Evolutionary conservation across 1,140 invertebrate species (phyloP).

Genomic region (Trialeurodes vaporariorum): DNA sequence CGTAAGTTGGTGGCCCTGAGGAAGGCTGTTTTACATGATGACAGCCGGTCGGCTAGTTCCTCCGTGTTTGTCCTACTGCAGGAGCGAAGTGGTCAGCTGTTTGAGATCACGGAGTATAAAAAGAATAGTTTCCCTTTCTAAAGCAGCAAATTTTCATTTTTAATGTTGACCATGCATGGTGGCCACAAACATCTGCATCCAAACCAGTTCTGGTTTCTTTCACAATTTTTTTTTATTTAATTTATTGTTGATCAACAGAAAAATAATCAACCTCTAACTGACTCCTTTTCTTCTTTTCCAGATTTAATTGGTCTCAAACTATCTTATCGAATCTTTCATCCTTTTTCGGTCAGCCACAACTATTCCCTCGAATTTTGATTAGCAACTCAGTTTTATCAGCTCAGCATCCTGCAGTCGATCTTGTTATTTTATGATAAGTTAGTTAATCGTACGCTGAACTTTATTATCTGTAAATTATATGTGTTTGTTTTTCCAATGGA

Average conservation of each 20-base stretch:
- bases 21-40: too few relatives aligned
- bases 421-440: background rate
- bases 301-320: background rate
- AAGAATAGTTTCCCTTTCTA: too few relatives aligned
- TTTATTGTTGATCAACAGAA: background rate
- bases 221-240: background rate
- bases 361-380: background rate
- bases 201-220: too few relatives aligned
- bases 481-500: background rate
- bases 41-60: too few relatives aligned
- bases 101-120: too few relatives aligned
- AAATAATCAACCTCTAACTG: background rate
- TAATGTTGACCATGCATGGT: too few relatives aligned
- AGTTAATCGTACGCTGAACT: background rate
- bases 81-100: too few relatives aligned
- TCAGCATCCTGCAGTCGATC: background rate
- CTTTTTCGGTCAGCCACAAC: background rate
- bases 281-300: background rate
- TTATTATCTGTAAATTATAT: background rate
- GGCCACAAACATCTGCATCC: too few relatives aligned
- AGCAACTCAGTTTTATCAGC: background rate
- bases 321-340: background rate
- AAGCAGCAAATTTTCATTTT: too few relatives aligned
- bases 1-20: too few relatives aligned
- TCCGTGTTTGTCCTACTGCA: too few relatives aligned